A percentile compares a stretch with the other conserved stretches of the same genome.
Conservation (phyloP, 2,888 invertebrate genomes). For the Galeopsomyia nigrocyanea region DNA sequence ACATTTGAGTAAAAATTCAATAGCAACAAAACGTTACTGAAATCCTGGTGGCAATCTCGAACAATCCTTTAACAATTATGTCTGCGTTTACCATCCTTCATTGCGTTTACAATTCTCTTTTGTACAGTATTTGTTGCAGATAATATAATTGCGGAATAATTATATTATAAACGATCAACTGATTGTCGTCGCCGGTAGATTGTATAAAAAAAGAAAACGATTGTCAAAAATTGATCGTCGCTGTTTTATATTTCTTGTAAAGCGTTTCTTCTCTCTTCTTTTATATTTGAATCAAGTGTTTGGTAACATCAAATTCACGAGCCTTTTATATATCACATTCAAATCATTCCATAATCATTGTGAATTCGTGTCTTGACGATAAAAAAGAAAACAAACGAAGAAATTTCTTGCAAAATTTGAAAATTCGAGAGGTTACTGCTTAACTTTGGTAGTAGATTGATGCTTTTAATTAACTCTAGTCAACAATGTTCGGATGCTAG, state of each 20-base stretch:
- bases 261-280: slow-evolving; percentile 17
- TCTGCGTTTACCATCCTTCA: slow-evolving; percentile 37
- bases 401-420: slow-evolving; percentile 12
- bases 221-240: slow-evolving; percentile 31
- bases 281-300: slow-evolving; percentile 43
- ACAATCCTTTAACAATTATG: slow-evolving; percentile 27
- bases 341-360: slow-evolving; percentile 34
- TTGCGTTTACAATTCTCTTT: slow-evolving; percentile 49
- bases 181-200: slow-evolving; percentile 37
- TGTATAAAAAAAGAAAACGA: slow-evolving; percentile 20
- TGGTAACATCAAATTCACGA: slow-evolving; percentile 30
- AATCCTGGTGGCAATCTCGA: slow-evolving; percentile 3
- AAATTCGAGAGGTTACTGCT: slow-evolving; percentile 31
- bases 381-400: background rate
- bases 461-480: slow-evolving; percentile 54
- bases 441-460: slow-evolving; percentile 28
- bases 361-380: background rate
- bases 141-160: slow-evolving; percentile 56
- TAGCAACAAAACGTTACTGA: slow-evolving; percentile 29
- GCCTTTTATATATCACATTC: background rate
- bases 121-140: slow-evolving; percentile 65
- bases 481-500: slow-evolving; percentile 48
- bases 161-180: slow-evolving; percentile 46
- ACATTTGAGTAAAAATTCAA: slow-evolving; percentile 35
- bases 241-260: slow-evolving; percentile 37